Base-by-base conservation (phyloP, 2,113 vertebrate species). In the Psittacus erithacus region DNA sequence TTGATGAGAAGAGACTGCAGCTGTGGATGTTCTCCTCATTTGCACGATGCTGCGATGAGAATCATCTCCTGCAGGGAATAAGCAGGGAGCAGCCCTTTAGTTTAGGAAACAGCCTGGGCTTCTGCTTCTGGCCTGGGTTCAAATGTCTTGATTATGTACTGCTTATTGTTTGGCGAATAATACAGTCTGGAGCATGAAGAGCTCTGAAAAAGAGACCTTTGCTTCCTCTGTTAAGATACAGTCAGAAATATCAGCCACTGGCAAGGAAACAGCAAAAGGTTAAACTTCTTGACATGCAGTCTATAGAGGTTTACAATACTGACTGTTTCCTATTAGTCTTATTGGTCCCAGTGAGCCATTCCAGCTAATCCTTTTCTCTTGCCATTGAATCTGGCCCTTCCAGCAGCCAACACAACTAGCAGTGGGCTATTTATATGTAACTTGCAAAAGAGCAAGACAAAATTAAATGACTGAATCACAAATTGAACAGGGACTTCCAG, bases 91-190 rank as follows among this genome's bases (percentile, higher is more conserved):
- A 71, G 60, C 29, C 64, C 49, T 65, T 59, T 24, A 80, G 63
- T 41, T 96, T 81, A 63, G 74, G 70, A 87, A 53, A 64, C 64
- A 77, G 73, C 89, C 79, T 6, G 57, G 46, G 35, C 87, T 73
- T 96, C 90, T 85, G 67, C 81, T 67, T 64, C 69, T 91, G 86
- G 62, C 39, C 69, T 27, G 33, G 9, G 39, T 83, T 89, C 67
- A 97, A 87, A 57, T n/a, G 28, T 65, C 63, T 93, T 77, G 38
- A 82, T 90, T 77, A 86, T 91, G 92, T 91, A 70, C 46, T 77
- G 38, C 60, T 83, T 67, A 44, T 13, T 46, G 10, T 83, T 92
- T 57, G 43, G 25, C 69, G 86, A 47, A 44, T 76, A 81, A 78
- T 35, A 27, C 23, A 81, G n/a, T 29, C 11, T 53, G 31, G 35